Conservation (phyloP, 1,140 invertebrate genomes). For the Babylonia areolata region DNA sequence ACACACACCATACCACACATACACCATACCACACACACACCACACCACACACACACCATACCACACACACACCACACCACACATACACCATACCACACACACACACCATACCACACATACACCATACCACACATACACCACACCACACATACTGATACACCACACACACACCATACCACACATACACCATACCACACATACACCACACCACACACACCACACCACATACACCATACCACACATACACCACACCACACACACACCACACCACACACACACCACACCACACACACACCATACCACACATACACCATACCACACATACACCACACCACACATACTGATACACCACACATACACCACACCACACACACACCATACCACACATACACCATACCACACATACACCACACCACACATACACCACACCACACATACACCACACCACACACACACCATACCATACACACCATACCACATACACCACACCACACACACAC, state of each 20-base stretch:
- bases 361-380: neutral
- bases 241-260: neutral
- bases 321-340: no score
- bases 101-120: neutral
- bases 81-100: neutral
- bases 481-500: neutral
- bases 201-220: neutral
- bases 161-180: neutral
- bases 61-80: neutral
- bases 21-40: neutral
- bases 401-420: neutral
- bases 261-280: neutral
- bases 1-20: neutral
- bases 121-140: no score
- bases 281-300: neutral
- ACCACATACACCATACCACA: neutral
- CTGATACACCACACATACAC: no score
- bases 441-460: conserved; percentile 8
- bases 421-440: neutral
- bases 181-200: neutral
- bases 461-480: no score
- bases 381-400: neutral
- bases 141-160: no score
- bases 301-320: no score
- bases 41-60: neutral